These are phyloP conservation scores for Pterocles orientalis DNA, from an alignment of 2,113 vertebrate species.

Conservation along the genomic window DNA sequence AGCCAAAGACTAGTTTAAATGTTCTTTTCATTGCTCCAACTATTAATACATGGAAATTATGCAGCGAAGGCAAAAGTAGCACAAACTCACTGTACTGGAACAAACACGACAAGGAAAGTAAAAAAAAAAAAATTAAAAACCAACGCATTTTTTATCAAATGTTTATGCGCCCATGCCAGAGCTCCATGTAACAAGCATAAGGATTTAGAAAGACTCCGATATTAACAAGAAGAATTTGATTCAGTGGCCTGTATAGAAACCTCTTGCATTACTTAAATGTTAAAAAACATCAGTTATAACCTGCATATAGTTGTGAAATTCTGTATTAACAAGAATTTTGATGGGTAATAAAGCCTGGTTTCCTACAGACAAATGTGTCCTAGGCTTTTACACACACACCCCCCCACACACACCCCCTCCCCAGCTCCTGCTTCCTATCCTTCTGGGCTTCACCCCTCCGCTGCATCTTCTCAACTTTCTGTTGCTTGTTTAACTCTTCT, in stretches of 20 bases:
- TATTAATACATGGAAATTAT: constrained; percentile 37
- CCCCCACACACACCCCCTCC: not conserved
- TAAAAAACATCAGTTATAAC: not conserved
- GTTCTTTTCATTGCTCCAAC: constrained; percentile 1
- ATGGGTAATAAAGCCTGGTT: not conserved
- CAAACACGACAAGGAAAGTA: not conserved
- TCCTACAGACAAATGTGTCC: not conserved
- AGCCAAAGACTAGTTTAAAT: constrained; percentile 28
- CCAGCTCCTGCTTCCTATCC: not conserved
- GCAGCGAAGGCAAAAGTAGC: constrained; percentile 24
- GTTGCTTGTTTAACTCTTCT: not conserved
- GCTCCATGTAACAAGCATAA: not conserved
- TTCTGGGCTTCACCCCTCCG: not conserved
- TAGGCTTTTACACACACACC: not conserved
- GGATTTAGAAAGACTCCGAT: not conserved
- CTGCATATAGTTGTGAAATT: not conserved
- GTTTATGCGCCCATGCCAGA: not conserved
- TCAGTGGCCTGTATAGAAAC: not conserved
- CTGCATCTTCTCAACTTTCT: not conserved
- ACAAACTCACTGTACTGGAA: constrained; percentile 18
- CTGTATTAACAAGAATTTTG: not conserved
- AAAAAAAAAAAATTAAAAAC: not conserved
- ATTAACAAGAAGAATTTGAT: not conserved
- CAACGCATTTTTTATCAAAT: not conserved
- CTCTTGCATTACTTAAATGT: not conserved